Percentiles rank a stretch among this genome's conserved stretches.
phyloP scores from a whole-genome alignment of 1,140 invertebrate genomes.

The Drosophila jambulina region DNA sequence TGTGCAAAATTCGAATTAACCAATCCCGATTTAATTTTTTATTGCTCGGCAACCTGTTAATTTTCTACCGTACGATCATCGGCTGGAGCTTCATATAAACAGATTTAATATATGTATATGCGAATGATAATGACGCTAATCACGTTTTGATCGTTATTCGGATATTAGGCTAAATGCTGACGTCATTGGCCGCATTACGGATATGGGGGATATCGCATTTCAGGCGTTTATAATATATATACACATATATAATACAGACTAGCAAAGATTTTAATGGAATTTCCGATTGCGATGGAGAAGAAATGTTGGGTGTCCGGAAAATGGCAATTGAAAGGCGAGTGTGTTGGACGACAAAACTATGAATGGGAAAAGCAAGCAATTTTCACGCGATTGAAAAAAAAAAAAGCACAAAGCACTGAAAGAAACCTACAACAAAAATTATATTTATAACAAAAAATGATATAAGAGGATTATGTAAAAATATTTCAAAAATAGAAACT shows the following conservation, averaged over 20 bases:
- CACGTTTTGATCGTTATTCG: constrained; percentile 41
- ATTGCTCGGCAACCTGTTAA: constrained; percentile 20
- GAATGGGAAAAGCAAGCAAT: constrained; percentile 19
- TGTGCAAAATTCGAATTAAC: constrained; percentile 22
- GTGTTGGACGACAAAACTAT: constrained; percentile 17
- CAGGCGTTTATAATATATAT: constrained; percentile 1
- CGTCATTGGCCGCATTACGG: constrained; percentile 22
- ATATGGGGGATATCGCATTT: constrained; percentile 18
- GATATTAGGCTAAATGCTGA: constrained; percentile 29
- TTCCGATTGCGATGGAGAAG: constrained; percentile 19
- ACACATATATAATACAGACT: not conserved
- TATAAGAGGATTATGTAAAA: not conserved
- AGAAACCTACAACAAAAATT: not conserved
- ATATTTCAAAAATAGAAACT: not conserved
- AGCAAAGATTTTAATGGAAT: constrained; percentile 7
- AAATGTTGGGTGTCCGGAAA: constrained; percentile 36
- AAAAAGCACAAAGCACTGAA: not conserved
- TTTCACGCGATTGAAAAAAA: constrained; percentile 6
- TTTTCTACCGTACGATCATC: constrained; percentile 14
- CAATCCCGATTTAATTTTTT: constrained; percentile 19
- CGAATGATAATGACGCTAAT: constrained; percentile 40
- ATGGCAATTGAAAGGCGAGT: constrained; percentile 24
- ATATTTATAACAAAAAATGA: not conserved
- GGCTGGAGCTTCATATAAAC: constrained; percentile 1
- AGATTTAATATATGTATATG: not conserved